Evolutionary conservation across 2,888 invertebrate species (phyloP), one percentile per base, ranked within the genome.

Genomic region (Toxonevra muliebris): DNA sequence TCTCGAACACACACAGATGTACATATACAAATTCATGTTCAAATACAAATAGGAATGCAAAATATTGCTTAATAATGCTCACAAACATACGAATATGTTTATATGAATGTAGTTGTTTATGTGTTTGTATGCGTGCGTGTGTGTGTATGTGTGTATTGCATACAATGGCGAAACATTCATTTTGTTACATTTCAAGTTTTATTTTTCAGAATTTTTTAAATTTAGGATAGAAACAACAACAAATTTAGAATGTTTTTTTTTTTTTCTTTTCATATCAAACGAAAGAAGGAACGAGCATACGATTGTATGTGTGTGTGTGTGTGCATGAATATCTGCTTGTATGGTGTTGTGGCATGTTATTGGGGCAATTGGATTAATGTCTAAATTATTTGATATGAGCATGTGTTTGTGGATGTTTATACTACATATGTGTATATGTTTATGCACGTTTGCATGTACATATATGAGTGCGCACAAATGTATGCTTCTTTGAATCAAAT

Each of bases 331-430:
- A n/a, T n/a, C n/a, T n/a, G n/a, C n/a, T n/a, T 30, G 30, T 30
- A 30, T 2, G 7, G 30, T 40, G 12, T 13, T 40, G 2, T 48
- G 48, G 15, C 40, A 3, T 13, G 57, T 20, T 7, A 40, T 57
- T 20, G 12, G 45, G 62, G 40, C 61, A 60, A 62, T 58, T 67
- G 67, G 67, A 67, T 67, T 67, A 63, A 62, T 67, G 43, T 62
- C 52, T 15, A 53, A 67, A 67, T 67, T 67, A 67, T 67, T 58
- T 50, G 58, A 41, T 19, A 43, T 17, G 19, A 17, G 53, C 17
- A 17, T 53, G 53, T 9, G 53, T 53, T n/a, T 15, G 53, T 53
- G 17, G 5, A 48, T 48, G 48, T n/a, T n/a, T n/a, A n/a, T n/a
- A n/a, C 12, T 30, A n/a, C 30, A 30, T 19, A 15, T 48, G 13